These are phyloP conservation scores for Callitettix versicolor DNA, from an alignment of 1,140 invertebrate species.

Conservation along the genomic window DNA sequence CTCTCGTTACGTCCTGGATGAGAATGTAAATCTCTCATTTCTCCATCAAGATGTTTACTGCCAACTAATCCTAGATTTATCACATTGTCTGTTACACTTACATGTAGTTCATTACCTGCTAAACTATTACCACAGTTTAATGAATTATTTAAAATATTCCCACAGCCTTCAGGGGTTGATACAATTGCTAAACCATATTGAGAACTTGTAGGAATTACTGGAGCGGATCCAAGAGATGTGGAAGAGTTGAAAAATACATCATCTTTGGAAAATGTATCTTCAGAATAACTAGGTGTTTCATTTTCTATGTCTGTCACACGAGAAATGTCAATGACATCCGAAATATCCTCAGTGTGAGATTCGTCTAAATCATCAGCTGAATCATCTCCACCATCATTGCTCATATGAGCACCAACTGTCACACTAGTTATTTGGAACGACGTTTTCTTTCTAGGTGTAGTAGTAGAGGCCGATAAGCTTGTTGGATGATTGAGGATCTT, in stretches of 20 bases:
- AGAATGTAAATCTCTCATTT: conserved; percentile 58
- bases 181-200: conserved; percentile 74
- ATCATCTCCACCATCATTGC: conserved; percentile 80
- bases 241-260: conserved; percentile 69
- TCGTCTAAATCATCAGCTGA: conserved; percentile 88
- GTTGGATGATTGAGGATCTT: conserved; percentile 18
- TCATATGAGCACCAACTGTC: conserved; percentile 64
- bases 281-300: conserved; percentile 74
- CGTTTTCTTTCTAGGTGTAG: conserved; percentile 54
- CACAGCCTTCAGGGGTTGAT: conserved; percentile 33
- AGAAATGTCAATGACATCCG: conserved; percentile 52
- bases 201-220: conserved; percentile 71
- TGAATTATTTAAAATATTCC: conserved; percentile 18
- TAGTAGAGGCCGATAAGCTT: conserved; percentile 13
- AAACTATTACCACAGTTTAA: conserved; percentile 37
- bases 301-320: conserved; percentile 70
- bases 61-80: conserved; percentile 33
- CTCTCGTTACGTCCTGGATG: conserved; percentile 62
- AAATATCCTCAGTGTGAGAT: conserved; percentile 76
- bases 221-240: conserved; percentile 60
- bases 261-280: conserved; percentile 72
- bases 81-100: conserved; percentile 47
- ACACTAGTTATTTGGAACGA: conserved; percentile 90
- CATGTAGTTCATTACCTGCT: conserved; percentile 43
- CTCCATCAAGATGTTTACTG: conserved; percentile 47